phyloP scores from a whole-genome alignment of 1,140 invertebrate genomes.

The Tetramorium alpestre region DNA sequence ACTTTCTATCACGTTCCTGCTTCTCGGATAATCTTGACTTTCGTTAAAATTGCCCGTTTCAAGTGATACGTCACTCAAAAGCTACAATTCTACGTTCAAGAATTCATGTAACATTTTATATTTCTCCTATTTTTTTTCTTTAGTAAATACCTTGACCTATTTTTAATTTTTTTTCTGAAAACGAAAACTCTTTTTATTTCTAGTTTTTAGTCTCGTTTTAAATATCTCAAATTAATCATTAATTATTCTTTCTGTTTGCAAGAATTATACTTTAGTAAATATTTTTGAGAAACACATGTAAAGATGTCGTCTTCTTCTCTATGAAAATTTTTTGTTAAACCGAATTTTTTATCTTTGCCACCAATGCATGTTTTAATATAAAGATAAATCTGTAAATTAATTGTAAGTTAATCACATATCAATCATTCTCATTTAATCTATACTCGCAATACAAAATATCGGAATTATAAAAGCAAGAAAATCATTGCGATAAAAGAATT shows the following conservation, averaged over 20 bases:
- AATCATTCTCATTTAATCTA: constrained; percentile 10
- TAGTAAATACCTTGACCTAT: background rate
- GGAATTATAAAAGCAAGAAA: constrained; percentile 53
- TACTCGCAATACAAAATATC: constrained; percentile 47
- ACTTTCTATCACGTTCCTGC: constrained; percentile 60
- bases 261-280: background rate
- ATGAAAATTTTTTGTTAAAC: background rate
- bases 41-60: constrained; percentile 32
- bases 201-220: background rate
- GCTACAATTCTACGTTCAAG: background rate
- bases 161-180: background rate
- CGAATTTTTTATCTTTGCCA: background rate
- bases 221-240: background rate
- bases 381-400: constrained; percentile 62
- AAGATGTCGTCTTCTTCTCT: background rate
- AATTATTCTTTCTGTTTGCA: background rate
- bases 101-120: background rate
- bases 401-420: constrained; percentile 75
- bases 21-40: constrained; percentile 18
- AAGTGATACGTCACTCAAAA: background rate
- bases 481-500: constrained; percentile 21
- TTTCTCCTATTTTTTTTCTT: background rate
- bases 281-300: background rate
- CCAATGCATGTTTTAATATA: constrained; percentile 69
- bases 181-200: background rate